Evolutionary conservation across 2,888 invertebrate genomes (phyloP), one percentile per base, ranked within the genome.

Genomic region (Drosophila multiciliata): DNA sequence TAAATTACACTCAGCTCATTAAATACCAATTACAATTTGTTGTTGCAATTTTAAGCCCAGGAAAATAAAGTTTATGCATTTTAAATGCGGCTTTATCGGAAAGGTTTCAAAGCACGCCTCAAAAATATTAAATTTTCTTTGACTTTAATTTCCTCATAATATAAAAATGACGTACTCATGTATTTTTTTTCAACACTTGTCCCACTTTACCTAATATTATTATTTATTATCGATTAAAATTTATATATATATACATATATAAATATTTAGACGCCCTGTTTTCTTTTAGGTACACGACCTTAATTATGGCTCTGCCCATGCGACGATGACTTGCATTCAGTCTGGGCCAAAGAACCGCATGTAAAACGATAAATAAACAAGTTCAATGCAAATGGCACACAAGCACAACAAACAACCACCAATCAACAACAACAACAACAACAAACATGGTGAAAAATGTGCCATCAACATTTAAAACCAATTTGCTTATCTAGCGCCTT

Each of bases 341-440:
- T 29, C 38, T 38, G 40, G 40, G 33, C 23, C n/a, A 54, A 33
- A 66, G 58, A 66, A 17, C 26, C 32, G 49, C 55, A 20, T 64
- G 66, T 42, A 42, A 57, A 40, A 26, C 62, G 57, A 53, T 67
- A 73, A 68, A 66, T 62, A 75, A 73, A 73, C 85, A 86, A 90
- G 85, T 85, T 85, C 85, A 85, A 87, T 90, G 85, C 73, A 75
- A 84, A 40, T 74, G 67, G 81, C 81, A 70, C 81, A 73, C 50
- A 7, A 55, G 29, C 58, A 29, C 38, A 62, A 54, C 12, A 42
- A 49, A 32, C 11, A n/a, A 20, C 6, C 5, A 33, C 45, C 33
- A 45, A n/a, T 0, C 29, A 49, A 23, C 7, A 8, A 20, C 15
- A 48, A 52, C 15, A 48, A 52, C 29, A 40, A 20, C 48, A 45